Evolutionary conservation across 2,113 vertebrate species (phyloP).

Genomic region (Pteropus alecto): DNA sequence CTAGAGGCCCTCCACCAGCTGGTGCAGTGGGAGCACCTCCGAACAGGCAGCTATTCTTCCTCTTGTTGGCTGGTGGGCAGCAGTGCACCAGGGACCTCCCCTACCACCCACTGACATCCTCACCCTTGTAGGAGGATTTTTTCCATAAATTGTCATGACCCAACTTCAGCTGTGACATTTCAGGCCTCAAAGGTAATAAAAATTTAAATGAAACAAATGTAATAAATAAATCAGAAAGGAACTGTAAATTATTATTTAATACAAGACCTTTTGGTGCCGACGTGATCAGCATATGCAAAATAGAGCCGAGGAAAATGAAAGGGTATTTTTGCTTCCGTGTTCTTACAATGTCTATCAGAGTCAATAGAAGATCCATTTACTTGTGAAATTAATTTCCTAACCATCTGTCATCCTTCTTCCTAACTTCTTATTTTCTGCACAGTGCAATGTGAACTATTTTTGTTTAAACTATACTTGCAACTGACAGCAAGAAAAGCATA

Average conservation of each 20-base stretch:
- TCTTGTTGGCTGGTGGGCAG: background rate
- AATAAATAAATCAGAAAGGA: background rate
- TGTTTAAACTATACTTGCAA: background rate
- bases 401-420: background rate
- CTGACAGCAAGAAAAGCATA: background rate
- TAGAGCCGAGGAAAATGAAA: background rate
- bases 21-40: background rate
- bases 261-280: background rate
- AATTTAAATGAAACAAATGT: background rate
- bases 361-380: background rate
- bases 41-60: background rate
- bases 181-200: background rate
- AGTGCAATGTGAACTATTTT: background rate
- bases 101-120: background rate
- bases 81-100: too few species aligned
- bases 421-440: background rate
- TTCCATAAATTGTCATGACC: background rate
- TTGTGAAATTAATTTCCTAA: slow-evolving; percentile 31
- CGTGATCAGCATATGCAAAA: background rate
- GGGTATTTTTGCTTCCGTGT: background rate
- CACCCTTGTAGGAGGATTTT: background rate
- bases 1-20: background rate
- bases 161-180: background rate
- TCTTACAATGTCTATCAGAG: background rate
- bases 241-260: background rate